Base-by-base conservation (phyloP, 2,113 vertebrate genomes). In the Morphnarchus princeps region DNA sequence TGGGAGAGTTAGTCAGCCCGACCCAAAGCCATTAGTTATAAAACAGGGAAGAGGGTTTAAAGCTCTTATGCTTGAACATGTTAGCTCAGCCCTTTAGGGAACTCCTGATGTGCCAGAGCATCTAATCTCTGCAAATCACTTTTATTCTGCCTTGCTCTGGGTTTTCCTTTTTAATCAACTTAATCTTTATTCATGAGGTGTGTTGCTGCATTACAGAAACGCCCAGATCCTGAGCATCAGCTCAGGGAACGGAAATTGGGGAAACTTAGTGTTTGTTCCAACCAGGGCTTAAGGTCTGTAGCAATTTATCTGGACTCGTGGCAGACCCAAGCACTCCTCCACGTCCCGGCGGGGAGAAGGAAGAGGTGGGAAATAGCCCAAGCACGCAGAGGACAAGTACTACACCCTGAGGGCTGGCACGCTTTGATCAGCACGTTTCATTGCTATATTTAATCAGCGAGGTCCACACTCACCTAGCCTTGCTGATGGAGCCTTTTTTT, bases 161-260 rank as follows among this genome's bases (percentile, higher is more conserved):
- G 91, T 95, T 96, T 96, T 94, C 79, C 85, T 97, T 94, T 97
- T 96, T 95, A 95, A 93, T 94, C 94, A 95, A 94, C 95, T 93
- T 96, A 66, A 96, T 97, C 96, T 97, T 98, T 96, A 97, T 97
- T 97, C 97, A 97, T 96, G 95, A 97, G 95, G 94, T 96, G 93
- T 29, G 93, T 87, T 91, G 65, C 71, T 90, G 94, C 76, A 49
- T 88, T 66, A 92, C 32, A 76, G 92, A 66, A 92, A 82, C 72
- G 0, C 91, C 88, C 72, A 65, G 92, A 93, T 91, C 49, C 57
- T 7, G 19, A 95, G 57, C 80, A 58, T 20, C 71, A 38, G 83
- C 76, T 73, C 63, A 6, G 43, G 49, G 78, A 92, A 58, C 3
- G 11, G 74, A 90, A 91, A 89, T 17, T 73, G 87, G 69, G 82